Base-by-base conservation (phyloP, 2,888 invertebrate genomes). In the Plebejus argus region DNA sequence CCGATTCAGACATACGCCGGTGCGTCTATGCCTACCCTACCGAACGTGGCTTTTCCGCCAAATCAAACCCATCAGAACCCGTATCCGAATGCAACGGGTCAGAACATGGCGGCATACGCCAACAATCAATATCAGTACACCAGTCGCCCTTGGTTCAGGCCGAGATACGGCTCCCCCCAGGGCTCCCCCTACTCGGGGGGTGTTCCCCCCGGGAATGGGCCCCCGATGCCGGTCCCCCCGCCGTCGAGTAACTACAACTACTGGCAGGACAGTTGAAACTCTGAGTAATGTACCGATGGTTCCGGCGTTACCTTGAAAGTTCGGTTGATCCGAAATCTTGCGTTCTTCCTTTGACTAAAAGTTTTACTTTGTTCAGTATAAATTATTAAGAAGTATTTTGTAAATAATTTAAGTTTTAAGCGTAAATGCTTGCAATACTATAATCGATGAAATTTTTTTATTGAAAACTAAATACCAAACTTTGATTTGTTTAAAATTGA, bases 191-290 rank as follows among this genome's bases (percentile, higher is more conserved):
- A 92, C 84, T 81, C 89, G 0, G 90, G 89, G 0, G 82, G 86
- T 0, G 89, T 87, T 0, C 88, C 90, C 4, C 88, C 88, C 3
- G 86, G 89, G 0, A 86, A 83, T 53, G 91, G 87, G 0, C 86
- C 90, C 0, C 91, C 91, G 0, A 88, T 92, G 89, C 87, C 92
- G 0, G 91, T 91, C 0, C 92, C 93, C 0, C 93, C 93, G 0
- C 92, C 93, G 0, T 79, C 90, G 0, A 88, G 87, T 15, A 93
- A 90, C 84, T 93, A 92, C 71, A 93, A 92, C 82, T 94, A 93
- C 78, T 94, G 93, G 93, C 93, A 90, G 85, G 93, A 94, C 78
- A 92, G 91, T 88, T 93, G 92, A 93, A 90, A 90, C 74, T 82
- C 86, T 77, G 88, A 85, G 80, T 82, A 83, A 89, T 33, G 82